phyloP scores from a whole-genome alignment of 2,113 vertebrate species.

The Rhinolophus ferrumequinum region DNA sequence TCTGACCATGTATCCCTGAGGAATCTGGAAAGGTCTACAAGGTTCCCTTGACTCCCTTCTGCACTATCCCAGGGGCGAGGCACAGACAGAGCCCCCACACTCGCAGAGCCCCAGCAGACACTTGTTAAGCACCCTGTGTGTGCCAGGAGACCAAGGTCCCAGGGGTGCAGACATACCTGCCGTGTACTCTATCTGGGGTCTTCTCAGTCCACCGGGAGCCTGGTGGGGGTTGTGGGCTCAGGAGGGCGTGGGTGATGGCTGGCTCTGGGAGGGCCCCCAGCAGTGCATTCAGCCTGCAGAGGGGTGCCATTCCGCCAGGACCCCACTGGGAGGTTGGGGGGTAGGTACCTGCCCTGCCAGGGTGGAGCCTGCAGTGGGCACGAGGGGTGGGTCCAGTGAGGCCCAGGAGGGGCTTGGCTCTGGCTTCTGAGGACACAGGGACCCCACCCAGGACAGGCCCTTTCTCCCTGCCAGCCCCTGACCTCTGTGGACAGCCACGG shows the following conservation, averaged over 20 bases:
- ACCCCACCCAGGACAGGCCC: neutral
- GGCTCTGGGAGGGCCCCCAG: neutral
- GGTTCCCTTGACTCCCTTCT: too few species aligned
- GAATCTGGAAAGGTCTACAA: neutral
- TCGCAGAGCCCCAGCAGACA: neutral
- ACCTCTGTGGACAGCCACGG: neutral
- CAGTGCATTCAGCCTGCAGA: neutral
- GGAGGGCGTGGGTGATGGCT: too few species aligned
- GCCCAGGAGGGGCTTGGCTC: neutral
- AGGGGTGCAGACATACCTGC: rapidly evolving
- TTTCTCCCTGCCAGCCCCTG: too few species aligned
- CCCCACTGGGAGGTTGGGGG: rapidly evolving
- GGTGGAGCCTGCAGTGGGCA: too few species aligned
- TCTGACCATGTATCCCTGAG: rapidly evolving
- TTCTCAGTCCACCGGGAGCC: rapidly evolving
- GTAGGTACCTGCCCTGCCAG: neutral
- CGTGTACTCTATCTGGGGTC: rapidly evolving
- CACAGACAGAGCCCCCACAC: neutral
- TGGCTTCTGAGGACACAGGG: neutral
- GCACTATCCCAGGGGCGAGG: rapidly evolving
- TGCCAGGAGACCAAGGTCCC: rapidly evolving
- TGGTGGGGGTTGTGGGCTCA: neutral
- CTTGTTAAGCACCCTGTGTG: rapidly evolving
- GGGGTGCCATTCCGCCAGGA: neutral
- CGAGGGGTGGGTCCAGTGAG: neutral